These are phyloP conservation scores for Ctenodactylus gundi DNA, from an alignment of 2,113 vertebrate species.

Conservation along the genomic window DNA sequence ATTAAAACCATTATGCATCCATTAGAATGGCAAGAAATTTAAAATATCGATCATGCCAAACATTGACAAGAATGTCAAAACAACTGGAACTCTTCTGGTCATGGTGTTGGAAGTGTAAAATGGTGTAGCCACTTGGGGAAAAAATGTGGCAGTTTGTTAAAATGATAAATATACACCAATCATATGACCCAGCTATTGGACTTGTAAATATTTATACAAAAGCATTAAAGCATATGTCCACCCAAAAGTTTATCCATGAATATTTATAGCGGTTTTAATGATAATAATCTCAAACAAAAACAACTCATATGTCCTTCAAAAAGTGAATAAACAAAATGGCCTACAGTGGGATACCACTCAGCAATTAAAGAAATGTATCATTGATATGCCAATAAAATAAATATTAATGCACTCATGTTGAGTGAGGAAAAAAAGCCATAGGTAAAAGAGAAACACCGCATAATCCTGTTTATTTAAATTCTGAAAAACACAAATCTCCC, in stretches of 20 bases:
- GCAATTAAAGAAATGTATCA: background rate
- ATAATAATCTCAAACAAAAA: background rate
- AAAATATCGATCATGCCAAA: background rate
- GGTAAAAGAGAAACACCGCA: background rate
- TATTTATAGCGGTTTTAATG: slow-evolving; percentile 13
- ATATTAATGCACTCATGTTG: slow-evolving; percentile 11
- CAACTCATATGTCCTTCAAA: background rate
- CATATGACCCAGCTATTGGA: background rate
- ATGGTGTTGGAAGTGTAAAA: background rate
- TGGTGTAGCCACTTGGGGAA: slow-evolving; percentile 5
- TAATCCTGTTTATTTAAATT: slow-evolving; percentile 24
- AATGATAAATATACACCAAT: background rate
- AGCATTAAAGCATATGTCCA: slow-evolving; percentile 17
- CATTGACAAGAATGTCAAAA: background rate
- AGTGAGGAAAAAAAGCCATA: background rate
- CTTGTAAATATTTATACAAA: background rate
- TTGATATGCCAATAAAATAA: slow-evolving; percentile 7
- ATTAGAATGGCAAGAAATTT: slow-evolving; percentile 16
- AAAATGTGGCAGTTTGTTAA: background rate
- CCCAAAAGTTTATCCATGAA: background rate
- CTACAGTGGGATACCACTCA: background rate
- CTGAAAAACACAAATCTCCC: background rate
- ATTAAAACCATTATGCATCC: slow-evolving; percentile 20
- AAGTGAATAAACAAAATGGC: slow-evolving; percentile 15
- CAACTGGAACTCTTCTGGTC: background rate